These are phyloP conservation scores for Acanthosoma haemorrhoidale DNA, from an alignment of 2,888 invertebrate species.

Conservation along the genomic window DNA sequence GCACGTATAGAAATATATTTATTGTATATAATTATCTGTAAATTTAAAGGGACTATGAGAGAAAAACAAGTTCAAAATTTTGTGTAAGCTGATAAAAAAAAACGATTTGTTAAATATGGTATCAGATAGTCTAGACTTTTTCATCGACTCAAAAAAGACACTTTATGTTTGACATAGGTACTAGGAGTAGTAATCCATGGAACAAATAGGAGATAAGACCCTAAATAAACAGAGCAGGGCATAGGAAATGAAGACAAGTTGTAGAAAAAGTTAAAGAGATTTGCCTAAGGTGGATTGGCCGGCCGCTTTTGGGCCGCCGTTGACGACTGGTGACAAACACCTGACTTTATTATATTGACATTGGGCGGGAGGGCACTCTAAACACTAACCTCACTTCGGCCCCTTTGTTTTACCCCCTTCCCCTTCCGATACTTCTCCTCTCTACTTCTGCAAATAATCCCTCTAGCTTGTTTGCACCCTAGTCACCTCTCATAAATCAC, in stretches of 20 bases:
- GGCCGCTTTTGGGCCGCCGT: neutral
- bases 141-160: no score
- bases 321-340: constrained; percentile 2
- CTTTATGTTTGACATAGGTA: no score
- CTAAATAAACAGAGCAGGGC: neutral
- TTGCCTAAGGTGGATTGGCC: neutral
- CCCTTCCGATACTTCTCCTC: neutral
- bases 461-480: no score
- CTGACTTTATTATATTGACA: constrained; percentile 14
- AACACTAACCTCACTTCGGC: neutral
- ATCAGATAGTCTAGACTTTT: no score
- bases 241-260: neutral
- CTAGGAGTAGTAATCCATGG: no score
- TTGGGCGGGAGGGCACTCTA: neutral
- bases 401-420: constrained; percentile 8
- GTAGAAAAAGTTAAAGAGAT: neutral
- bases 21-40: no score
- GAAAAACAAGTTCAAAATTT: no score
- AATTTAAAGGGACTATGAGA: no score
- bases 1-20: no score
- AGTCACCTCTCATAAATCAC: no score
- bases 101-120: no score
- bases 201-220: neutral
- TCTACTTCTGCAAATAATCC: neutral
- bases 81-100: no score